Base-by-base conservation (phyloP, 2,797 vertebrate species). In the Philypnodon macrostomus region DNA sequence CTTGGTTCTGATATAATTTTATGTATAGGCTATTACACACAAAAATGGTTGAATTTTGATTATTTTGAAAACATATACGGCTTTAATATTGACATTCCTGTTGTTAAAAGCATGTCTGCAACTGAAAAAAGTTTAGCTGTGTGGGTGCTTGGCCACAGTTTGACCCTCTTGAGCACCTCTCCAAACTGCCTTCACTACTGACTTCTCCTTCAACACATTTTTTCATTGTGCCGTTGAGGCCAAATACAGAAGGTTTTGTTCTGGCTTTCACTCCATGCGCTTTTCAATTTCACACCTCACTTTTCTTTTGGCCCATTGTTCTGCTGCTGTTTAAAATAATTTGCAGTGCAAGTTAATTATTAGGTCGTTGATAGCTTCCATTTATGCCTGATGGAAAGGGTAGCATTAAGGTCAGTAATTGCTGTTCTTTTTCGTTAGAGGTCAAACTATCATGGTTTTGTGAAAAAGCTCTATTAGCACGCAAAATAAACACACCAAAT, bases 271-370 rank as follows among this genome's bases (percentile, higher is more conserved):
- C 15, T 33, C 12, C 32, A n/a, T 29, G 41, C 7, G 14, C 41
- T 44, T 44, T 44, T 44, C 40, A 44, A 44, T 30, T 41, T 41
- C 39, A 41, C 39, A 41, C 39, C 39, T 41, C 23, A 16, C 39
- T 41, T 14, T 41, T 26, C 39, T 27, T 27, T 41, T 27, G 13
- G 39, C 8, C 23, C 16, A 42, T 42, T 42, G 39, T 42, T 42
- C 24, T 29, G 24, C 8, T 16, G 13, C 9, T 9, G 14, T 42
- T 29, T 27, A 16, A 27, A 42, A 42, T 42, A 16, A 27, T 42
- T 29, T 42, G 13, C 24, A 16, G 24, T 17, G 24, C 15, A 24
- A 10, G 24, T 24, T 42, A 42, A 42, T 42, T 27, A 42, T 42
- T 24, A 29, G 14, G 39, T 1, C 5, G 24, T 11, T 27, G 23